Evolutionary conservation across 2,888 invertebrate genomes (phyloP).

Genomic region (Zhuqinia jingwanae): DNA sequence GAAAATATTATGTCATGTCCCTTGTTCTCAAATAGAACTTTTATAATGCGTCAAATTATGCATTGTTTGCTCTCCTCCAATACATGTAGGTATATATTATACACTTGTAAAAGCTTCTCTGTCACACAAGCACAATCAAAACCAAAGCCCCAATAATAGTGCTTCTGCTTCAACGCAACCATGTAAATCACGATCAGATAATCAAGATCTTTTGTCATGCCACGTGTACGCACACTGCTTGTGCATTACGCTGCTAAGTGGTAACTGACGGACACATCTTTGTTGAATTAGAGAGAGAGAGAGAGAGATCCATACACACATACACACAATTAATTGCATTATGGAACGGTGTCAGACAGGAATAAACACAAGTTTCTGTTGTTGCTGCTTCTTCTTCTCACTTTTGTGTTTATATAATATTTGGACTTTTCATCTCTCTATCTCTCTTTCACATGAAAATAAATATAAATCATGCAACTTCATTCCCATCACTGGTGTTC

Average conservation of each 20-base stretch:
- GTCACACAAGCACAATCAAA: too few relatives aligned
- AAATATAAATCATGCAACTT: slow-evolving; percentile 34
- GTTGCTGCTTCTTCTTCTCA: neutral
- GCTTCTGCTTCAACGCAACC: neutral
- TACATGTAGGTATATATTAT: too few relatives aligned
- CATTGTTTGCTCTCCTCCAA: too few relatives aligned
- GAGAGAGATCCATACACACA: too few relatives aligned
- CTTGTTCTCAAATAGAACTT: neutral
- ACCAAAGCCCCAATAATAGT: neutral
- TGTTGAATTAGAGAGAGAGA: too few relatives aligned
- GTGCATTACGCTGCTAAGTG: slow-evolving; percentile 63
- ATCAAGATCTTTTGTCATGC: slow-evolving; percentile 59
- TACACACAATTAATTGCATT: slow-evolving; percentile 48
- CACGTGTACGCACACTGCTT: slow-evolving; percentile 61
- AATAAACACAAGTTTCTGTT: slow-evolving; percentile 36
- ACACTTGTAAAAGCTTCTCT: too few relatives aligned
- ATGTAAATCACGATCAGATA: slow-evolving; percentile 69
- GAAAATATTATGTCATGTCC: neutral
- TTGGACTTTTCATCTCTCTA: neutral
- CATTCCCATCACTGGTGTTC: neutral
- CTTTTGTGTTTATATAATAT: too few relatives aligned
- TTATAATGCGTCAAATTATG: too few relatives aligned
- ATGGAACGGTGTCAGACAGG: slow-evolving; percentile 40
- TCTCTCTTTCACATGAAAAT: neutral
- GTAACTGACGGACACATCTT: slow-evolving; percentile 64